Percentiles rank a stretch among this genome's conserved stretches.
These are phyloP conservation scores for Cephus pygmeus DNA, from an alignment of 2,888 invertebrate genomes.

Conservation along the genomic window DNA sequence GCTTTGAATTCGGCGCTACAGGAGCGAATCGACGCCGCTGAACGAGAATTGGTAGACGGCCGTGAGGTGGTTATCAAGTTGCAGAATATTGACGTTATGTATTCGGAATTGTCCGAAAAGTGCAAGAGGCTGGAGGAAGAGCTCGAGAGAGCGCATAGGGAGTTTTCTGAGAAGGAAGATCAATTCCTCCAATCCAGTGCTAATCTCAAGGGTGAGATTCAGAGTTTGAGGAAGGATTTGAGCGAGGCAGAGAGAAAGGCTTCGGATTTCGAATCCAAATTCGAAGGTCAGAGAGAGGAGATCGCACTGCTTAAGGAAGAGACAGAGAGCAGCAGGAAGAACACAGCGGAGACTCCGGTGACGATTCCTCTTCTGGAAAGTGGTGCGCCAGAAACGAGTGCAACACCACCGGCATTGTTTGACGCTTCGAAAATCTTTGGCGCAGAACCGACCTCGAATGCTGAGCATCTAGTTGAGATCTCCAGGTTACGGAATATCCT, in stretches of 20 bases:
- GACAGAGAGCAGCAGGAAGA: slow-evolving; percentile 7
- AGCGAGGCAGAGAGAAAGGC: slow-evolving; percentile 10
- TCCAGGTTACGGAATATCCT: slow-evolving; percentile 32
- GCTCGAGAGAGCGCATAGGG: slow-evolving; percentile 63
- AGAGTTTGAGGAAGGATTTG: slow-evolving; percentile 38
- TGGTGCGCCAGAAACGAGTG: slow-evolving; percentile 11
- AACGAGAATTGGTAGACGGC: slow-evolving; percentile 41
- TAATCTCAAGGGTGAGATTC: slow-evolving; percentile 5
- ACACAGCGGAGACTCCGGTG: slow-evolving; percentile 21
- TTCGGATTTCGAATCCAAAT: neutral
- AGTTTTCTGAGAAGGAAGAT: slow-evolving; percentile 43
- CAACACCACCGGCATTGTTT: slow-evolving; percentile 39
- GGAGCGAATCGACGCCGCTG: slow-evolving; percentile 57
- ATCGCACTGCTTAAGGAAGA: slow-evolving; percentile 11
- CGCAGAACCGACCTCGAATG: slow-evolving; percentile 18
- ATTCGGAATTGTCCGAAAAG: slow-evolving; percentile 28
- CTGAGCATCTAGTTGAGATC: slow-evolving; percentile 25
- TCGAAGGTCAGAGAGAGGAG: slow-evolving; percentile 7
- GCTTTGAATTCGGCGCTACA: slow-evolving; percentile 66
- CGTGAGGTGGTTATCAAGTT: slow-evolving; percentile 31
- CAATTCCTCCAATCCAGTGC: neutral
- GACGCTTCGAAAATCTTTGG: slow-evolving; percentile 55
- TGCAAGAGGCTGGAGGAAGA: slow-evolving; percentile 63
- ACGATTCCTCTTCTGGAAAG: neutral
- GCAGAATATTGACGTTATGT: slow-evolving; percentile 34